Conservation (phyloP, 2,797 vertebrate species). For the Melanotaenia boesemani region DNA sequence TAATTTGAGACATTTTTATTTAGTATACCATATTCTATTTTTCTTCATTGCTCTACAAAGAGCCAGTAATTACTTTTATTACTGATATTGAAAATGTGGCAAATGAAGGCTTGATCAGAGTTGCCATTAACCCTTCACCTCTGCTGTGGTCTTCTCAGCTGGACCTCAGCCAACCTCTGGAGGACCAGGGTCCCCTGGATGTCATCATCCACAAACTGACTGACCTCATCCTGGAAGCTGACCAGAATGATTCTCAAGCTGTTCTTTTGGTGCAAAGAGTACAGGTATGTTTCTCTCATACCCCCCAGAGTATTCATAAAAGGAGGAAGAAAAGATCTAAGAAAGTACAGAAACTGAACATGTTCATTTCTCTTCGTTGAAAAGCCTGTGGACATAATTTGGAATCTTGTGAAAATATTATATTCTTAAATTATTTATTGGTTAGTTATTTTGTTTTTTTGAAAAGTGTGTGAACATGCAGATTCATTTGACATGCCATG, state of each 20-base stretch:
- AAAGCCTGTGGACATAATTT: neutral
- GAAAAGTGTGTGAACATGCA: neutral
- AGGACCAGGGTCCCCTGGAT: slow-evolving; percentile 96
- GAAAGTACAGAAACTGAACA: neutral
- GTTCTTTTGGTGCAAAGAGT: slow-evolving; percentile 93
- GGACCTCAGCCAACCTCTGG: slow-evolving; percentile 93
- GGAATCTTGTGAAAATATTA: neutral
- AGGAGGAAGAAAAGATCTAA: no score
- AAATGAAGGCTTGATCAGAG: slow-evolving; percentile 10
- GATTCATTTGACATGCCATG: neutral
- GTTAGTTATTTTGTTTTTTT: neutral
- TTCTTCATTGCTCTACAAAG: neutral
- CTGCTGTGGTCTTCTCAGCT: slow-evolving; percentile 80
- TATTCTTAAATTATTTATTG: neutral
- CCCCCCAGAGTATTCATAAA: neutral
- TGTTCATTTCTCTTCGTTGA: neutral
- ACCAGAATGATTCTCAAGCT: slow-evolving; percentile 96
- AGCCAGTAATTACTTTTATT: slow-evolving; percentile 1
- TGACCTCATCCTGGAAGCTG: slow-evolving; percentile 96
- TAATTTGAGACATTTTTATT: neutral
- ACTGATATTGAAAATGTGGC: slow-evolving; percentile 12
- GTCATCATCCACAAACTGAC: slow-evolving; percentile 99
- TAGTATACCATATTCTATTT: neutral
- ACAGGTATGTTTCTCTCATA: slow-evolving; percentile 83
- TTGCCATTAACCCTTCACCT: slow-evolving; percentile 27